Evolutionary conservation across 1,140 invertebrate species (phyloP).

Genomic region (Caerostris darwini): DNA sequence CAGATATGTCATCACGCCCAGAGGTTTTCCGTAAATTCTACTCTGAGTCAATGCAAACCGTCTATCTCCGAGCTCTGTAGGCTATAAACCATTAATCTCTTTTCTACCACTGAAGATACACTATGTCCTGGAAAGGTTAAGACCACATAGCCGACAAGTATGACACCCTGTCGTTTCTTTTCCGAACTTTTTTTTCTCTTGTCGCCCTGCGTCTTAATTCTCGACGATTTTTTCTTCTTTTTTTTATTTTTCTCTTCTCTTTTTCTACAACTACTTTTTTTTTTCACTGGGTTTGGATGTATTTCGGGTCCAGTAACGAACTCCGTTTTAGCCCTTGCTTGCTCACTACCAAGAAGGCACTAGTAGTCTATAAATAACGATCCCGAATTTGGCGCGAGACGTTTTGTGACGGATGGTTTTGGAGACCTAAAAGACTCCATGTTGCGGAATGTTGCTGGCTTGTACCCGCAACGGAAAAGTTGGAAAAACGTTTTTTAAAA

Average conservation of each 20-base stretch:
- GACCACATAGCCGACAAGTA: slow-evolving; percentile 59
- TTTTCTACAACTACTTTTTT: background rate
- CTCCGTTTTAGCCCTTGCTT: slow-evolving; percentile 55
- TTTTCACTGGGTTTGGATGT: slow-evolving; percentile 1
- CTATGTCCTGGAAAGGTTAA: slow-evolving; percentile 57
- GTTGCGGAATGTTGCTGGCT: slow-evolving; percentile 43
- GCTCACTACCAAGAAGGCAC: slow-evolving; percentile 26
- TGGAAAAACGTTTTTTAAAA: background rate
- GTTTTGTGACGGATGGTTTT: slow-evolving; percentile 22
- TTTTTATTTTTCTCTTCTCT: background rate
- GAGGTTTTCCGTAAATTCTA: slow-evolving; percentile 33
- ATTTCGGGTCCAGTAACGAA: slow-evolving; percentile 55
- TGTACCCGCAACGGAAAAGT: slow-evolving; percentile 40
- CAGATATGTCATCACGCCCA: slow-evolving; percentile 42
- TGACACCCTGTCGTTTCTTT: slow-evolving; percentile 44
- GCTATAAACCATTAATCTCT: slow-evolving; percentile 54
- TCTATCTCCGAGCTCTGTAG: slow-evolving; percentile 38
- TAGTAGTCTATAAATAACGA: slow-evolving; percentile 64
- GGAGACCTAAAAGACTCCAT: slow-evolving; percentile 56
- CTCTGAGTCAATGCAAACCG: slow-evolving; percentile 32
- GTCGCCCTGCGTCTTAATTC: slow-evolving; percentile 53
- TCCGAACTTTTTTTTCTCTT: background rate
- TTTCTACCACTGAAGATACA: slow-evolving; percentile 42
- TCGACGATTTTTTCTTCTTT: background rate
- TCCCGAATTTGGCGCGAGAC: slow-evolving; percentile 62